Evolutionary conservation across 2,113 vertebrate species (phyloP), one percentile per base, ranked within the genome.

Genomic region (Neogale vison): DNA sequence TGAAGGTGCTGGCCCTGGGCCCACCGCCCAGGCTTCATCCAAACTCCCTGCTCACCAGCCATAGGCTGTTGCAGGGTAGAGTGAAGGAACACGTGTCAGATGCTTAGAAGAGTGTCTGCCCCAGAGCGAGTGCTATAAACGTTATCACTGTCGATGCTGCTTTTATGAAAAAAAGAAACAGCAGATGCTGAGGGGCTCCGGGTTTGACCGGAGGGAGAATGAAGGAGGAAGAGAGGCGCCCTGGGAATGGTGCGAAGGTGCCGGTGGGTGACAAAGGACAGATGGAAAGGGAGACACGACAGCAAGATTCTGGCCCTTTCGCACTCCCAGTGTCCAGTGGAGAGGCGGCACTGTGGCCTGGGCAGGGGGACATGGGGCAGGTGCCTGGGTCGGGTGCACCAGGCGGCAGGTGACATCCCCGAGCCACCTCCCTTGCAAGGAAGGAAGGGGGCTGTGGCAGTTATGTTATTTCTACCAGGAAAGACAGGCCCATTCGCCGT

Each of bases 41-140:
- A 34, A 6, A 45, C n/a, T 26, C 45, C 67, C 34, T 1, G 3
- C 63, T 50, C 80, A 55, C 10, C 34, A 31, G 83, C 57, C 83
- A 55, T 0, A 21, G 23, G 4, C 7, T 36, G 26, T 13, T 4
- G 5, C 0, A 3, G 45, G 80, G 29, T 11, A 50, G 24, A 63
- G 31, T 2, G 59, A 47, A 50, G 29, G 0, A 0, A 31, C 1
- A 2, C 29, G 0, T 0, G 34, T 34, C 39, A 63, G 87, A 26
- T 11, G 72, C 82, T 87, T 11, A 42, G 4, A 15, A 3, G 93
- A 21, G 63, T 0, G 18, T 12, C 69, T 34, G 67, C 39, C 6
- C 7, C 61, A 20, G 67, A 34, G 9, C 0, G 5, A 57, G 8
- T 0, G 15, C 59, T 14, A 10, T 1, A 6, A 9, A n/a, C 7